Percentiles rank a stretch among this genome's conserved stretches.
Evolutionary conservation across 2,797 vertebrate species (phyloP).

Genomic region (Intellagama lesueurii): DNA sequence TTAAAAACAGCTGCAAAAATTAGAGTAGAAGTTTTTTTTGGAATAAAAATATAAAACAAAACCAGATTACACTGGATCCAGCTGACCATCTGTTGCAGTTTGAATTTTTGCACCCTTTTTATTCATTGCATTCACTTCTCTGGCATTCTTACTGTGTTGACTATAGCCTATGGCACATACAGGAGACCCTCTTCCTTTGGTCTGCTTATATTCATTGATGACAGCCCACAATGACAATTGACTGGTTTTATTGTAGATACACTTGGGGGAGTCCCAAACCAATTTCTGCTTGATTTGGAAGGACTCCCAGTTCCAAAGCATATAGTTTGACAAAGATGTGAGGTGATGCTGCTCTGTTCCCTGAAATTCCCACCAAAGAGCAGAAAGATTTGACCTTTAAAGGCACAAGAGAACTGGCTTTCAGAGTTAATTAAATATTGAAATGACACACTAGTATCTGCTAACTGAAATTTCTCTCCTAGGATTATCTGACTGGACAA

Average conservation of each 20-base stretch:
- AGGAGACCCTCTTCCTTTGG: not conserved
- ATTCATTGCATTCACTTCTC: no score
- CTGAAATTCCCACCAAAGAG: constrained; percentile 4
- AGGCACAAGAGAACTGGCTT: not conserved
- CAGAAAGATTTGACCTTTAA: constrained; percentile 3
- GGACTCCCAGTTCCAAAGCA: constrained; percentile 26
- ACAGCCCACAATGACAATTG: not conserved
- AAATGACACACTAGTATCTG: constrained; percentile 14
- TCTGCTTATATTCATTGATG: not conserved
- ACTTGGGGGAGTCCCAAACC: constrained; percentile 24
- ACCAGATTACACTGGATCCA: not conserved
- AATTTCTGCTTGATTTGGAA: constrained; percentile 36
- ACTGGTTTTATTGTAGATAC: constrained; percentile 16
- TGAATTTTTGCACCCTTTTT: not conserved
- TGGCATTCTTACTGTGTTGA: no score
- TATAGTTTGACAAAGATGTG: constrained; percentile 31
- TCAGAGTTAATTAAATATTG: constrained; percentile 24
- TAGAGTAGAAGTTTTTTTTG: not conserved
- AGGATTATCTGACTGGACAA: constrained; percentile 8
- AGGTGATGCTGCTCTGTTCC: constrained; percentile 16
- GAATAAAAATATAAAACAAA: not conserved
- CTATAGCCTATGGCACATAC: not conserved
- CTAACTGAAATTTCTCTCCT: constrained; percentile 13
- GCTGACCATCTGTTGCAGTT: not conserved
- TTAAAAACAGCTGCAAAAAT: not conserved